Conservation (phyloP, 2,888 invertebrate species). For the Sarcophaga subvicina region DNA sequence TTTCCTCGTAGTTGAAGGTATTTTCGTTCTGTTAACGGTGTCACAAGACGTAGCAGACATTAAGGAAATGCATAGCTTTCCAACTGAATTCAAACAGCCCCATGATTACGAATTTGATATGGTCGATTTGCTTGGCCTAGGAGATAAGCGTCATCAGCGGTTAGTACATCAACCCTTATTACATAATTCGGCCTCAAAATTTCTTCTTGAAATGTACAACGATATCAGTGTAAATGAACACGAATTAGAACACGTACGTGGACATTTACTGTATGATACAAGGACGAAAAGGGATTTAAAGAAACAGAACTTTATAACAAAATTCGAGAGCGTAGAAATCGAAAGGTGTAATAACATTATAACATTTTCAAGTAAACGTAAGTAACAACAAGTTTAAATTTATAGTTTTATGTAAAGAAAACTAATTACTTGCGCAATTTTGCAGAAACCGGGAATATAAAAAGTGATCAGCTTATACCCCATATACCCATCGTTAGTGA, state of each 20-base stretch:
- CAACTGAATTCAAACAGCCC: conserved; percentile 11
- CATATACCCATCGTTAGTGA: conserved; percentile 59
- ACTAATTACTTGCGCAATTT: neutral
- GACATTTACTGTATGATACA: conserved; percentile 82
- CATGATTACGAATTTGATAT: conserved; percentile 83
- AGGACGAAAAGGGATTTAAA: conserved; percentile 81
- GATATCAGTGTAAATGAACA: conserved; percentile 85
- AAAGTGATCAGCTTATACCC: conserved; percentile 11
- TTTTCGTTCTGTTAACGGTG: neutral
- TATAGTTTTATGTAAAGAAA: neutral
- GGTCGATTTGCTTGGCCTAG: conserved; percentile 91
- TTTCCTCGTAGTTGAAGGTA: conserved; percentile 9
- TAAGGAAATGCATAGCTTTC: conserved; percentile 9
- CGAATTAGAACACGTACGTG: conserved; percentile 74
- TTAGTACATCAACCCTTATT: conserved; percentile 81
- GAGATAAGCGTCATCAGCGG: conserved; percentile 86
- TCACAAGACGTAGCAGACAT: neutral
- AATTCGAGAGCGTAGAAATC: conserved; percentile 90
- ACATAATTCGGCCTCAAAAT: conserved; percentile 87
- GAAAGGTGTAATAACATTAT: conserved; percentile 96
- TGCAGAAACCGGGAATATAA: neutral
- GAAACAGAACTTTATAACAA: conserved; percentile 84
- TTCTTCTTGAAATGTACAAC: conserved; percentile 93
- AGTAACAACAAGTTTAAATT: conserved; percentile 71
- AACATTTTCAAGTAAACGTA: conserved; percentile 94